phyloP scores from a whole-genome alignment of 1,140 invertebrate species.

The Apis laboriosa region DNA sequence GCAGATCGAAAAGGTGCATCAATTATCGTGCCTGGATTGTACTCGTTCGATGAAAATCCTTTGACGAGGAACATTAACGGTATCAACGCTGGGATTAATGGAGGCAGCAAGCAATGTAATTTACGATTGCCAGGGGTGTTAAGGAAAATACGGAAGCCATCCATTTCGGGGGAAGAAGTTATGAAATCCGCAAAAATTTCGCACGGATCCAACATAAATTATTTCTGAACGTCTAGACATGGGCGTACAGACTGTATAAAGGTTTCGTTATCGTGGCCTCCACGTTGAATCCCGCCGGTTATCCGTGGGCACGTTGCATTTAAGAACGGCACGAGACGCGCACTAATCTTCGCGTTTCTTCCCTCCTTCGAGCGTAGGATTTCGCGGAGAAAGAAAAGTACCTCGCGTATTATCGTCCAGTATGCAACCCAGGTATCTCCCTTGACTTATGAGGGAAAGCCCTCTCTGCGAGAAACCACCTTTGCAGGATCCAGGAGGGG shows the following conservation, averaged over 20 bases:
- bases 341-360: constrained; percentile 44
- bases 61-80: not conserved
- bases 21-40: too few species aligned
- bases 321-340: constrained; percentile 38
- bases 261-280: constrained; percentile 40
- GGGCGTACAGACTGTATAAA: constrained; percentile 15
- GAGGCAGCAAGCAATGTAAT: not conserved
- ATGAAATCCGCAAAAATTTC: constrained; percentile 25
- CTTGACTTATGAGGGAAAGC: not conserved
- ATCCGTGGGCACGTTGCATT: constrained; percentile 36
- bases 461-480: not conserved
- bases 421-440: constrained; percentile 8
- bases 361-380: not conserved
- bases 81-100: constrained; percentile 16
- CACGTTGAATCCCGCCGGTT: constrained; percentile 20
- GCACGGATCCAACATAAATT: constrained; percentile 35
- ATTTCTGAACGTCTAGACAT: not conserved
- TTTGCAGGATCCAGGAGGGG: not conserved
- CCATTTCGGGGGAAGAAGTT: not conserved
- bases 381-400: constrained; percentile 1
- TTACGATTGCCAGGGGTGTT: not conserved
- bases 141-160: constrained; percentile 10
- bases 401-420: constrained; percentile 9
- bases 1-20: too few species aligned
- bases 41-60: too few species aligned